Percentiles rank a stretch among this genome's conserved stretches.
Conservation (phyloP, 2,888 invertebrate species). For the Drosophila koepferae region DNA sequence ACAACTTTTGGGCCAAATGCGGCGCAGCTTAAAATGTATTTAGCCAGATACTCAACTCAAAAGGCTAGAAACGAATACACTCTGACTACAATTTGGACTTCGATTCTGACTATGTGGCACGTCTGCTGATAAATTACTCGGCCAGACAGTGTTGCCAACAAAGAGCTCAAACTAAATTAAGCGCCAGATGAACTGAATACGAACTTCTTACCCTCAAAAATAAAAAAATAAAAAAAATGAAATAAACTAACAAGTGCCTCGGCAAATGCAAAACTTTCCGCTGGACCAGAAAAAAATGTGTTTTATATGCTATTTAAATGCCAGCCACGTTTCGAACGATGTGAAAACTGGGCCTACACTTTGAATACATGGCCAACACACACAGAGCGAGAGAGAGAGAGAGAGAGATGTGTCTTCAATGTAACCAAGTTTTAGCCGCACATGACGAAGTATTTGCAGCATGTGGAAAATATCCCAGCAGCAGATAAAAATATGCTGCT, state of each 20-base stretch:
- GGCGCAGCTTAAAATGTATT: constrained; percentile 62
- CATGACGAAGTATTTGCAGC: constrained; percentile 53
- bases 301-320: constrained; percentile 62
- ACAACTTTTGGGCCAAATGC: constrained; percentile 43
- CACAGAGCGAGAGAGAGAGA: too few species aligned
- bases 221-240: not conserved
- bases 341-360: constrained; percentile 65
- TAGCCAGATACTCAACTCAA: constrained; percentile 23
- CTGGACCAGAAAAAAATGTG: constrained; percentile 17
- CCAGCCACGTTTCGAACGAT: constrained; percentile 68
- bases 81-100: not conserved
- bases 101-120: constrained; percentile 41
- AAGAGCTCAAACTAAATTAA: constrained; percentile 63
- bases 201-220: constrained; percentile 1
- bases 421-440: constrained; percentile 14
- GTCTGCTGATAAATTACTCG: constrained; percentile 48
- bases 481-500: constrained; percentile 37
- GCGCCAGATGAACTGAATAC: constrained; percentile 55
- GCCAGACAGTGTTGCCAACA: constrained; percentile 32
- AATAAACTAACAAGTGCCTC: constrained; percentile 12
- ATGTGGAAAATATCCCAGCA: constrained; percentile 66
- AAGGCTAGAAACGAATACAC: not conserved
- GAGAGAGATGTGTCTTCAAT: not conserved
- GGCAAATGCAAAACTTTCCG: constrained; percentile 58
- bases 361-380: constrained; percentile 13